Base-by-base conservation (phyloP, 1,140 invertebrate species). In the Vanessa atalanta region DNA sequence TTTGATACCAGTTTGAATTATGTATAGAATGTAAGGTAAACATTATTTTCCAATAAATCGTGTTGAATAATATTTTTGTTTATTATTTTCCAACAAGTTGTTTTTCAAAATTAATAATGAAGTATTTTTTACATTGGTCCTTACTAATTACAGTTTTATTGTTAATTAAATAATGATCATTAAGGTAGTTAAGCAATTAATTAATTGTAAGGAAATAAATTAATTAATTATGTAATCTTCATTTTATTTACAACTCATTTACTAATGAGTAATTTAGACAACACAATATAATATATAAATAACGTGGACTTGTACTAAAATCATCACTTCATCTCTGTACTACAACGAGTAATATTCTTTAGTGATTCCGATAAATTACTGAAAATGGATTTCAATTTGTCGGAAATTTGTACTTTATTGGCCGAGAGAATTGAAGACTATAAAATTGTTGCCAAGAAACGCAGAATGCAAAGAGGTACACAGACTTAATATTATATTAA, bases 351-450 rank as follows among this genome's bases (percentile, higher is more conserved):
- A 26, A 12, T 61, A n/a, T 61, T 26, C 23, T 37, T 20, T 43
- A 69, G 14, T 61, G 16, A 13, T 26, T 57, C 37, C 9, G 1
- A 43, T 0, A 5, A 43, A 43, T 3, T 65, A 4, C 23, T 37
- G 55, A 64, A 64, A 47, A 73, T 77, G 67, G 67, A 77, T 60
- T 60, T 70, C 23, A 73, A 51, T 70, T 20, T 73, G 16, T 66
- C 66, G 8, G 75, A 77, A 69, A 73, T 77, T 57, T 77, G 75
- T 16, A 53, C 63, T 1, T 37, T 70, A 51, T 47, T 77, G 3
- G 75, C 43, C 13, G 67, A 68, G 2, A 31, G 63, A 12, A 63
- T 77, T 60, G 71, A 77, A 50, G 47, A 70, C 51, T 77, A 77
- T 48, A 72, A 72, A 12, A 70, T 26, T 20, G 43, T 26, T 8